phyloP scores from a whole-genome alignment of 2,888 invertebrate species.

The Ypsolopha scabrella region DNA sequence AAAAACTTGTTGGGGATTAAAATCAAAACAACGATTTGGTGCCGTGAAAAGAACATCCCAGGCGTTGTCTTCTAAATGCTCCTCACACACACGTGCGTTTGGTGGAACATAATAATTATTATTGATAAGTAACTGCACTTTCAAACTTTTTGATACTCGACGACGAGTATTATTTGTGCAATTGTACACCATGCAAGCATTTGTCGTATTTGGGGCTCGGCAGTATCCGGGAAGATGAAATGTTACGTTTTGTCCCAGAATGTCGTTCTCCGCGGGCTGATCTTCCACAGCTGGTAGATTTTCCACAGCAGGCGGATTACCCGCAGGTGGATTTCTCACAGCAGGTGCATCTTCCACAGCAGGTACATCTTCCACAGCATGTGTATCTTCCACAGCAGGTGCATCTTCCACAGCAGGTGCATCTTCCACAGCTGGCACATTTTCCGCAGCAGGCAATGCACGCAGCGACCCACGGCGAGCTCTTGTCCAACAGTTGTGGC shows the following conservation, averaged over 20 bases:
- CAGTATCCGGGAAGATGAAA: constrained; percentile 5
- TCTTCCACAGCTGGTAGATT: constrained; percentile 4
- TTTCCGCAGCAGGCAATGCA: not conserved
- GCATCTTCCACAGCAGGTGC: constrained; percentile 3
- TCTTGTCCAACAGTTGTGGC: constrained; percentile 7
- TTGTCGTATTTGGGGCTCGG: constrained; percentile 6
- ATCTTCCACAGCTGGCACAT: not conserved
- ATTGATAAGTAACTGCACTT: constrained; percentile 4
- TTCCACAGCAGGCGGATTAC: constrained; percentile 5
- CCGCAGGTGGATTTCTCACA: constrained; percentile 3
- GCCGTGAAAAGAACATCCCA: constrained; percentile 10
- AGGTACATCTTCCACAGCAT: constrained; percentile 3
- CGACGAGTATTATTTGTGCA: constrained; percentile 2
- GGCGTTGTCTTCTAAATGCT: constrained; percentile 7
- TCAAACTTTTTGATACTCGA: constrained; percentile 5
- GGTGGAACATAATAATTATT: constrained; percentile 6
- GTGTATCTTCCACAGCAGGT: too few relatives aligned
- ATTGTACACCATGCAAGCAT: constrained; percentile 5
- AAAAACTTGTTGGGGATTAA: constrained; percentile 5
- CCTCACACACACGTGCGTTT: constrained; percentile 6
- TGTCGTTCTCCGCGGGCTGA: not conserved
- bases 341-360: constrained; percentile 3
- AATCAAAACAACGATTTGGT: constrained; percentile 10
- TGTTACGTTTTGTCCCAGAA: constrained; percentile 3
- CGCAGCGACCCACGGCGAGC: constrained; percentile 6